These are phyloP conservation scores for Chromis chromis DNA, from an alignment of 2,797 vertebrate species.

Conservation along the genomic window DNA sequence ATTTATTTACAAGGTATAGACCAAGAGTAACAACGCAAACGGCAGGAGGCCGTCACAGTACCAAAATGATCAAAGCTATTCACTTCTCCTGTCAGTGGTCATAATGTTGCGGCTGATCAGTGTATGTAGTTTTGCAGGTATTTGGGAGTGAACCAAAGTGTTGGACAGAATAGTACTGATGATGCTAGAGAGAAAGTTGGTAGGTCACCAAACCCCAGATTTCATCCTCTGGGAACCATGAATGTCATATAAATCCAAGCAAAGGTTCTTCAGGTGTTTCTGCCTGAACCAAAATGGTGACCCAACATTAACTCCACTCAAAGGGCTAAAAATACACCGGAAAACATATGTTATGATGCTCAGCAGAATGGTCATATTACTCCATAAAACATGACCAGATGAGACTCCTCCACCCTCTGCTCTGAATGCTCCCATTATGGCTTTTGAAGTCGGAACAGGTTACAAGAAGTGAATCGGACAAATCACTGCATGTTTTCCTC, in stretches of 20 bases:
- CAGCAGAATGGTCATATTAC: conserved; percentile 31
- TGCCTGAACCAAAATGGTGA: neutral
- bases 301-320: neutral
- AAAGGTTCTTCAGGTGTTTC: neutral
- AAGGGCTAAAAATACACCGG: neutral
- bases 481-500: conserved; percentile 19
- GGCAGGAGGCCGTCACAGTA: no score
- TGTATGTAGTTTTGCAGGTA: no score
- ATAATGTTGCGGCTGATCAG: no score
- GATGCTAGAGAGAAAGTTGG: no score
- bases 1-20: no score
- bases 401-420: conserved; percentile 9
- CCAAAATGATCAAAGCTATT: no score
- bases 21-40: no score
- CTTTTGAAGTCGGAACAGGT: conserved; percentile 47
- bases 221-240: neutral
- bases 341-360: conserved; percentile 7
- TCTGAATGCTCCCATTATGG: neutral
- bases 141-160: neutral
- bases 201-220: neutral
- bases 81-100: no score
- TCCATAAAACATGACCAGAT: conserved; percentile 50
- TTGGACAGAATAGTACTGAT: no score
- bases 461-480: conserved; percentile 23
- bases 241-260: neutral